Evolutionary conservation across 2,113 vertebrate species (phyloP), one percentile per base, ranked within the genome.

Genomic region (Climacteris rufus): DNA sequence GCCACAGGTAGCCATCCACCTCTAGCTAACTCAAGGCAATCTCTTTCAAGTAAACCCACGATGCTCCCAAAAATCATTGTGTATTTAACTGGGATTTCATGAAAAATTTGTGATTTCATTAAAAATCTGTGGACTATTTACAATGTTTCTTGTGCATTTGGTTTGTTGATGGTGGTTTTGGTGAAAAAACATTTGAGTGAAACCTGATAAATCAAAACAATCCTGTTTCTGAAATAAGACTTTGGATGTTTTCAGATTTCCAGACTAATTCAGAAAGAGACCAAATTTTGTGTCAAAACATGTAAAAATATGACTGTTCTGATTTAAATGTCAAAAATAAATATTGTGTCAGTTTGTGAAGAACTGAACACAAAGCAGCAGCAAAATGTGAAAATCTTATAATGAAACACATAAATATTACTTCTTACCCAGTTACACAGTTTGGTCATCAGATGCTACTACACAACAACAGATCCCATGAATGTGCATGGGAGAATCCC

Each of bases 311-410:
- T 2, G 53, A 87, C 71, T 94, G 76, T 64, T 94, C 33, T 13
- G 70, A 78, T 75, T 90, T 90, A 83, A 82, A 57, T 87, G 69
- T 87, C 61, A 89, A 88, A 93, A 96, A 77, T 74, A 94, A 96
- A 96, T 89, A 95, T 86, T 92, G 23, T 93, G 85, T 92, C 93
- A 89, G 79, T 35, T 89, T 78, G n/a, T 78, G 65, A 92, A 89
- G 88, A 90, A 65, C 65, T 61, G 77, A 90, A 53, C 76, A 70
- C 79, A 88, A 93, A 93, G 66, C 49, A 87, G 68, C 19, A 84
- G 53, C 24, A 69, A 88, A 92, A 94, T 45, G 56, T 63, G 83
- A 88, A 92, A 88, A 83, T 61, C 76, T 78, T 68, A 30, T 22
- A 27, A 17, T 14, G 76, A 75, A 75, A 78, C n/a, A 60, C 12